These are phyloP conservation scores for Lottia scabra DNA, from an alignment of 2,888 invertebrate species.

Conservation along the genomic window DNA sequence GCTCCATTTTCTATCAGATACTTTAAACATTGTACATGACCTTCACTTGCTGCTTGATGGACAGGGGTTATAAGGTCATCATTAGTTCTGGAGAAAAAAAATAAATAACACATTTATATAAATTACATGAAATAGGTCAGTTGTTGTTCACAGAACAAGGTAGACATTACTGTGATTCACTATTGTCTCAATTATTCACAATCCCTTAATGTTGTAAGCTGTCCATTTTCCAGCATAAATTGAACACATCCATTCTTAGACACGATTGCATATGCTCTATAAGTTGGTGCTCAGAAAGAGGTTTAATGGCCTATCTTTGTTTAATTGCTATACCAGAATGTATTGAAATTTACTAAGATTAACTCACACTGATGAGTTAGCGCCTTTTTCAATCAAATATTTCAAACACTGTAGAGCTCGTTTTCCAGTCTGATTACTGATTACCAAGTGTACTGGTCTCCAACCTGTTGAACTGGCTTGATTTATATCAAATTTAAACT, in stretches of 20 bases:
- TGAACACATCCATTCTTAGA: no score
- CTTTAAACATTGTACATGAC: conserved; percentile 68
- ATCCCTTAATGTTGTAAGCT: no score
- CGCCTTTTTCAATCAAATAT: conserved; percentile 64
- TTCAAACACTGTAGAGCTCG: conserved; percentile 61
- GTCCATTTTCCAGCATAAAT: no score
- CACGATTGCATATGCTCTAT: no score
- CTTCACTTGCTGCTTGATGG: conserved; percentile 69
- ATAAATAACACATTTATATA: no score
- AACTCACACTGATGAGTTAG: conserved; percentile 65
- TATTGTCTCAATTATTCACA: no score
- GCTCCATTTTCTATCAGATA: conserved; percentile 63
- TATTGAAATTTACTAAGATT: background rate
- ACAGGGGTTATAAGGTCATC: conserved; percentile 68
- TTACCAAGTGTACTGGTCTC: conserved; percentile 66
- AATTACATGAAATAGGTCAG: no score
- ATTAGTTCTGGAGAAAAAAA: conserved; percentile 53
- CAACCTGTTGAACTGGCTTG: conserved; percentile 65
- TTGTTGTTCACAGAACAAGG: no score
- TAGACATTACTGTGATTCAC: no score
- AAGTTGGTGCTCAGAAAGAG: no score
- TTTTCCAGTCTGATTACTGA: conserved; percentile 67
- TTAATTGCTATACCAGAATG: no score
- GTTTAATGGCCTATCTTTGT: no score
- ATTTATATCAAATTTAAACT: conserved; percentile 64